These are phyloP conservation scores for Leptoteleia sp. DNA, from an alignment of 1,140 invertebrate species.

Conservation along the genomic window DNA sequence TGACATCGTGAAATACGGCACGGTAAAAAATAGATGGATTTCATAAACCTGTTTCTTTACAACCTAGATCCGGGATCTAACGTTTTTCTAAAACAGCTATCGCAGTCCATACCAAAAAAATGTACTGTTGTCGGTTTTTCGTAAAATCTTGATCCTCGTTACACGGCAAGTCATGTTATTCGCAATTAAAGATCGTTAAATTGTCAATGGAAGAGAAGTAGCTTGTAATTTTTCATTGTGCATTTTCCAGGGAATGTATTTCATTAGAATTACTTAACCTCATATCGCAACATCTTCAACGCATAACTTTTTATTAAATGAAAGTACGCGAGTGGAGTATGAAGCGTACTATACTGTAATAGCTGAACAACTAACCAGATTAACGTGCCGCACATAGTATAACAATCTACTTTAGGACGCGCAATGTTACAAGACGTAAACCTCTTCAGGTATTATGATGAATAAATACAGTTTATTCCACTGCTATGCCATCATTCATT, in stretches of 20 bases:
- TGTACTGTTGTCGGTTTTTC: too few relatives aligned
- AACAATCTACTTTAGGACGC: conserved; percentile 48
- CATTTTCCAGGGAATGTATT: too few relatives aligned
- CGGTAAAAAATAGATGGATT: conserved; percentile 32
- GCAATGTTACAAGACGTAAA: conserved; percentile 49
- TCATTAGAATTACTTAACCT: too few relatives aligned
- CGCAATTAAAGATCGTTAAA: background rate
- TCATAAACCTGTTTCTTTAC: conserved; percentile 43
- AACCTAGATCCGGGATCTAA: conserved; percentile 21
- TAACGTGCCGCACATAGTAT: conserved; percentile 56
- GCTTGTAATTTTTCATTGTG: background rate
- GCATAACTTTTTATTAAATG: conserved; percentile 63
- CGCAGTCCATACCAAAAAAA: conserved; percentile 3
- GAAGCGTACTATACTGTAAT: conserved; percentile 51
- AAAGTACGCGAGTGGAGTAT: conserved; percentile 49
- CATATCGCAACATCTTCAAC: conserved; percentile 41
- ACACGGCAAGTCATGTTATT: too few relatives aligned
- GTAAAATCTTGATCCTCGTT: too few relatives aligned
- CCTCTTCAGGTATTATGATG: conserved; percentile 48
- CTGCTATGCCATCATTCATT: too few relatives aligned
- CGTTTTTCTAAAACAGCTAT: conserved; percentile 14
- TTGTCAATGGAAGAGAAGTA: background rate
- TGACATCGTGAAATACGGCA: conserved; percentile 43
- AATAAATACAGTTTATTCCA: conserved; percentile 40
- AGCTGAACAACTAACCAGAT: conserved; percentile 59